Percentiles rank a stretch among this genome's conserved stretches.
Evolutionary conservation across 2,888 invertebrate genomes (phyloP).

Genomic region (Rotaria magnacalcarata): DNA sequence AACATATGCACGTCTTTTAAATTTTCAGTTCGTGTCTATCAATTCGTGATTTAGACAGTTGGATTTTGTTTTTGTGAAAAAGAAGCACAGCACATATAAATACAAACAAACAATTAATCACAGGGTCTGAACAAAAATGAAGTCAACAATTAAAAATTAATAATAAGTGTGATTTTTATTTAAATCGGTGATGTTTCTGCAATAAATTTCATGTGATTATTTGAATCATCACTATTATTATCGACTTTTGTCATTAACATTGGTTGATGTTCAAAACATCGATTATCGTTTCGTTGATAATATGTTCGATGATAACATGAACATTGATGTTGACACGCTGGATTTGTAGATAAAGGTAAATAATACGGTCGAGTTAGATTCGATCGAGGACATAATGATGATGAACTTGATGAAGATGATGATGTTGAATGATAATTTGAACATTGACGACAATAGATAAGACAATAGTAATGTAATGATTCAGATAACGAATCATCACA

Average conservation of each 20-base stretch:
- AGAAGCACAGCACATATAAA: constrained; percentile 15
- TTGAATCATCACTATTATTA: not conserved
- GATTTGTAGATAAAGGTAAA: not conserved
- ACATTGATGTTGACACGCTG: not conserved
- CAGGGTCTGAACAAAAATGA: not conserved
- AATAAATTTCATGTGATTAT: constrained; percentile 8
- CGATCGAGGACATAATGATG: not conserved
- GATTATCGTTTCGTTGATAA: constrained; percentile 5
- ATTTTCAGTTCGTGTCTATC: not conserved
- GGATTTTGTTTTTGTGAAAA: not conserved
- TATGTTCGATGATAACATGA: constrained; percentile 17
- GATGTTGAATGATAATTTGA: constrained; percentile 4
- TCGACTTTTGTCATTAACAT: constrained; percentile 7
- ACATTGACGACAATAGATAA: constrained; percentile 17
- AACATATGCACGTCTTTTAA: not conserved
- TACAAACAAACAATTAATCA: constrained; percentile 5
- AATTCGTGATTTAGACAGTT: not conserved
- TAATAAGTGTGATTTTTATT: not conserved
- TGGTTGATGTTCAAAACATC: not conserved
- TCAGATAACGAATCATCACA: not conserved
- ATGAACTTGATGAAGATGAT: not conserved
- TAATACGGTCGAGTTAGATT: not conserved
- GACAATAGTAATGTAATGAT: not conserved
- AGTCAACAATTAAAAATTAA: not conserved
- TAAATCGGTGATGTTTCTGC: not conserved